These are phyloP conservation scores for Frankliniella fusca DNA, from an alignment of 2,888 invertebrate genomes.

Conservation along the genomic window DNA sequence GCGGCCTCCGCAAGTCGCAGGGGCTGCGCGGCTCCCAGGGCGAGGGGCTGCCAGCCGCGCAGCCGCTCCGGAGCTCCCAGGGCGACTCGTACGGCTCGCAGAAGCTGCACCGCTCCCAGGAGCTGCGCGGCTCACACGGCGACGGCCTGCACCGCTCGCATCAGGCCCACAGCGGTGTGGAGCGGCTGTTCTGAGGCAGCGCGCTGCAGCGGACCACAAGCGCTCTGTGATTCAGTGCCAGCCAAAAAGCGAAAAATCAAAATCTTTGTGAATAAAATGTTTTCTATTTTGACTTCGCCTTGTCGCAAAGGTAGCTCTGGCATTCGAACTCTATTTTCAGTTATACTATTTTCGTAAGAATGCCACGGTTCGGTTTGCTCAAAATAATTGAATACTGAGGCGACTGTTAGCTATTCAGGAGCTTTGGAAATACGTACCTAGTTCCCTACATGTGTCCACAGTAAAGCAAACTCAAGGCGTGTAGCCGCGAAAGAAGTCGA, in stretches of 20 bases:
- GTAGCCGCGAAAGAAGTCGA: no score
- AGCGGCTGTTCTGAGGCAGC: conserved; percentile 9
- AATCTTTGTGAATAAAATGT: not conserved
- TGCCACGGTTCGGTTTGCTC: not conserved
- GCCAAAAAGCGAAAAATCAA: not conserved
- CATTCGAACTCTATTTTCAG: not conserved
- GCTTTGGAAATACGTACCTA: no score
- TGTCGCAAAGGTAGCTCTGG: not conserved
- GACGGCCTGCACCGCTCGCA: not conserved
- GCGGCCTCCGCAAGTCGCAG: not conserved
- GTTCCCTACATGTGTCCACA: no score
- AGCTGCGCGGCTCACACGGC: conserved; percentile 6
- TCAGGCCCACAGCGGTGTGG: not conserved
- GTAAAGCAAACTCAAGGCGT: no score
- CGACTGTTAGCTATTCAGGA: no score
- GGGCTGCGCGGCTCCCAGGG: not conserved
- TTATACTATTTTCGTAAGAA: not conserved
- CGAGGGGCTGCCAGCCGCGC: not conserved
- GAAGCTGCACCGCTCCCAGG: conserved; percentile 15
- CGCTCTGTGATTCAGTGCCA: not conserved
- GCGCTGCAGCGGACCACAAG: not conserved
- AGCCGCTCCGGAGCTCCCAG: not conserved
- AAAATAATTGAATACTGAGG: not conserved
- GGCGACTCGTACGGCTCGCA: conserved; percentile 1
- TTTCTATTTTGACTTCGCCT: not conserved